These are phyloP conservation scores for Platycheirus rosarum DNA, from an alignment of 2,888 invertebrate genomes.

Conservation along the genomic window DNA sequence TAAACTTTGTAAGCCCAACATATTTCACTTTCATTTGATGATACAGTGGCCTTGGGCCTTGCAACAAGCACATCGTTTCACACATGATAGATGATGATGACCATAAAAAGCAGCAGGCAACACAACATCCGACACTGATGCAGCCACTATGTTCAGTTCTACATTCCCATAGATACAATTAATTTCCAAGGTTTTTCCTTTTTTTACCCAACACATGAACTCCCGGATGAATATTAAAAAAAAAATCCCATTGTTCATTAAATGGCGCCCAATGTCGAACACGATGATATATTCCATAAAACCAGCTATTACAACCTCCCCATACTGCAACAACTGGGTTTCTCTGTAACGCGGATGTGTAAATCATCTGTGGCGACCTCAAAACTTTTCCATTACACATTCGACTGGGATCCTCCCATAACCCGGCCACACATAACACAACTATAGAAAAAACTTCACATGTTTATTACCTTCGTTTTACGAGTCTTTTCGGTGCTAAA, in stretches of 20 bases:
- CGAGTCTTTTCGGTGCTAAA: constrained; percentile 23
- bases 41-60: background rate
- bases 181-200: constrained; percentile 57
- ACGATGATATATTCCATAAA: constrained; percentile 52
- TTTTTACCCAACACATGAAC: constrained; percentile 40
- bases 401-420: constrained; percentile 7
- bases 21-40: constrained; percentile 58
- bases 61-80: constrained; percentile 11
- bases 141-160: constrained; percentile 21
- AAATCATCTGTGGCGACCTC: constrained; percentile 52
- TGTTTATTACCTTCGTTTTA: constrained; percentile 58
- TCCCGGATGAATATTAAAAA: constrained; percentile 44
- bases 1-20: background rate
- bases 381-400: constrained; percentile 43
- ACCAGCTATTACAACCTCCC: background rate
- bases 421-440: constrained; percentile 13
- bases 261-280: constrained; percentile 52
- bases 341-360: constrained; percentile 17
- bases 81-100: constrained; percentile 32
- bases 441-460: constrained; percentile 7
- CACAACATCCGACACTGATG: background rate
- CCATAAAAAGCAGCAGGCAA: constrained; percentile 18
- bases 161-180: constrained; percentile 63
- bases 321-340: constrained; percentile 27
- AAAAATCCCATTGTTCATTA: constrained; percentile 37